Percentiles rank a stretch among this genome's conserved stretches.
Evolutionary conservation across 1,140 invertebrate species (phyloP).

Genomic region (Octopus sinensis): DNA sequence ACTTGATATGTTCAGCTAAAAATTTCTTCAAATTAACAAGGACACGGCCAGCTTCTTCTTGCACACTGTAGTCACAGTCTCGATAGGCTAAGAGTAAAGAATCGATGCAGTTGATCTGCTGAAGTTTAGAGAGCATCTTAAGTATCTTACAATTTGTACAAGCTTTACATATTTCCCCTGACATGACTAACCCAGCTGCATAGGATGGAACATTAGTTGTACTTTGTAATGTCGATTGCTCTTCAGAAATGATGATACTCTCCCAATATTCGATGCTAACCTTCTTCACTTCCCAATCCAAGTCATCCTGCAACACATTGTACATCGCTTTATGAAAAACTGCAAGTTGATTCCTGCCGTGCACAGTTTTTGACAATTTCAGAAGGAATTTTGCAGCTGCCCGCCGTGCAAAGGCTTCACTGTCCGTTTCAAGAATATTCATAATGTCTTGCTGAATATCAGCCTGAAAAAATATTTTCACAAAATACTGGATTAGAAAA

Average conservation of each 20-base stretch:
- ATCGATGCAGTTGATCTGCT: neutral
- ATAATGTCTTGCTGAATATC: slow-evolving; percentile 3
- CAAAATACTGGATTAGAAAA: neutral
- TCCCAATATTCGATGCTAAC: neutral
- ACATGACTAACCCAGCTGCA: neutral
- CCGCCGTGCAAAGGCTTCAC: neutral
- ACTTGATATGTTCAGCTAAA: neutral
- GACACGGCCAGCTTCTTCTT: neutral
- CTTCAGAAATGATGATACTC: neutral
- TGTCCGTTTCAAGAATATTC: neutral
- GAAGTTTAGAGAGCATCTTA: neutral
- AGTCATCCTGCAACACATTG: neutral
- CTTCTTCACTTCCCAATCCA: slow-evolving; percentile 6
- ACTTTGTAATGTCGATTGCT: no score
- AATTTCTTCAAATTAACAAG: neutral
- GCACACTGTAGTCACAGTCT: neutral
- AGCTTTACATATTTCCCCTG: neutral
- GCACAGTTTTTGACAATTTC: neutral
- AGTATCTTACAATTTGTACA: neutral
- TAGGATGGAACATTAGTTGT: neutral
- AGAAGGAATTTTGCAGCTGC: neutral
- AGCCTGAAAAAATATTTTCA: neutral
- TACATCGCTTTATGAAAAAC: neutral
- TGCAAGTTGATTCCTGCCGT: neutral
- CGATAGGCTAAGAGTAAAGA: neutral